phyloP scores from a whole-genome alignment of 2,113 vertebrate genomes.

The Heterotilapia buettikoferi region DNA sequence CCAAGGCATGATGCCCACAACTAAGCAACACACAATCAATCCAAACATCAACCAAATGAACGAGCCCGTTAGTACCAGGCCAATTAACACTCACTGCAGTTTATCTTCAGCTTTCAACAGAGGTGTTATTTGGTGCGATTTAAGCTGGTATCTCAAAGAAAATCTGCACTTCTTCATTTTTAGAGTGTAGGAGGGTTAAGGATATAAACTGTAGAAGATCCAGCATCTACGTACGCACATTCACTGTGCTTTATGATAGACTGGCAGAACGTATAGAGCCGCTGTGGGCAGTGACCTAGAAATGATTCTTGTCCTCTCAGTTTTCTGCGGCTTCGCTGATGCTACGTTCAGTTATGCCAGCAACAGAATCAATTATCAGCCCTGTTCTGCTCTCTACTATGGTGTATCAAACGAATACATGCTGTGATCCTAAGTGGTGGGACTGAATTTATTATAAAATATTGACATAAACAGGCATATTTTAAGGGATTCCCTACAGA shows the following conservation, averaged over 20 bases:
- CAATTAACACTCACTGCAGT: conserved; percentile 26
- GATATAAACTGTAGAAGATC: not conserved
- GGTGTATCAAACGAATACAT: not conserved
- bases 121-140: not conserved
- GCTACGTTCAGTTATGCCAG: conserved; percentile 7
- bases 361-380: not conserved
- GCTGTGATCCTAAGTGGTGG: not conserved
- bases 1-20: conserved; percentile 14
- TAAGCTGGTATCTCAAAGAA: not conserved
- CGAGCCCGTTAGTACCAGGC: not conserved
- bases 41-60: conserved; percentile 33
- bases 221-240: not conserved
- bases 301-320: conserved; percentile 35
- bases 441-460: not conserved
- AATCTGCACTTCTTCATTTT: not conserved
- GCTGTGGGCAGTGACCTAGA: conserved; percentile 54
- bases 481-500: not conserved
- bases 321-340: not conserved
- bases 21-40: conserved; percentile 16
- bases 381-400: not conserved
- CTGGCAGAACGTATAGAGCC: conserved; percentile 24
- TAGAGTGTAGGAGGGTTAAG: not conserved
- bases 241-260: conserved; percentile 25
- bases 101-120: not conserved
- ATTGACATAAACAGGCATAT: not conserved